These are phyloP conservation scores for Apostichopus japonicus DNA, from an alignment of 35 echinoderm and acorn worm genomes.

Conservation along the genomic window DNA sequence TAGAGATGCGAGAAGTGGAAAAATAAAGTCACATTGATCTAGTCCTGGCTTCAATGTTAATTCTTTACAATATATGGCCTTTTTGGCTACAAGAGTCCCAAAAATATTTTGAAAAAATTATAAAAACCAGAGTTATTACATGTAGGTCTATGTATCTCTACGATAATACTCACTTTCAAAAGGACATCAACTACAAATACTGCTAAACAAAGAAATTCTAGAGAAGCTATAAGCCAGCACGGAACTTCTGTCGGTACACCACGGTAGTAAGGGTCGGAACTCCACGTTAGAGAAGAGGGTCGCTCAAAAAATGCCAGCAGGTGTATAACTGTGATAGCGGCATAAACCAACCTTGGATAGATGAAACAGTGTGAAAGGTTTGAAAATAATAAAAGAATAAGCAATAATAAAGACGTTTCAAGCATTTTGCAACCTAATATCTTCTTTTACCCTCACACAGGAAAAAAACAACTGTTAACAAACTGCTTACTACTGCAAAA, in stretches of 20 bases:
- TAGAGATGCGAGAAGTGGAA: no score
- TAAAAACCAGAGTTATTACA: no score
- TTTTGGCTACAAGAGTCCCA: no score
- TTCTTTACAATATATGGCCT: no score
- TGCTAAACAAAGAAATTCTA: constrained; percentile 74
- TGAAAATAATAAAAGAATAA: background rate
- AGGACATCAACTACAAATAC: constrained; percentile 78
- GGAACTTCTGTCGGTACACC: constrained; percentile 54
- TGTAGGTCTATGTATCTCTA: no score
- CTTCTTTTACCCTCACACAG: no score
- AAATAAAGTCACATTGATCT: no score
- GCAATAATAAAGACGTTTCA: background rate
- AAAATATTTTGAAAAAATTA: no score
- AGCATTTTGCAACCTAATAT: no score
- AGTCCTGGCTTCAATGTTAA: no score
- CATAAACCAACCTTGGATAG: constrained; percentile 67
- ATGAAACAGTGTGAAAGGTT: background rate
- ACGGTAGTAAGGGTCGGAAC: constrained; percentile 82
- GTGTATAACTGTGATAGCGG: constrained; percentile 81
- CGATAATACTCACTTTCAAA: constrained; percentile 66
- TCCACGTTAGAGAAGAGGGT: constrained; percentile 85
- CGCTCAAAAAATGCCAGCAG: constrained; percentile 88
- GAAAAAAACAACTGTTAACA: no score
- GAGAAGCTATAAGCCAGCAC: constrained; percentile 68
- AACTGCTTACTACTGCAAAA: no score